Percentiles rank a stretch among this genome's conserved stretches.
Conservation (phyloP, 2,888 invertebrate species). For the Heliconius aoede region DNA sequence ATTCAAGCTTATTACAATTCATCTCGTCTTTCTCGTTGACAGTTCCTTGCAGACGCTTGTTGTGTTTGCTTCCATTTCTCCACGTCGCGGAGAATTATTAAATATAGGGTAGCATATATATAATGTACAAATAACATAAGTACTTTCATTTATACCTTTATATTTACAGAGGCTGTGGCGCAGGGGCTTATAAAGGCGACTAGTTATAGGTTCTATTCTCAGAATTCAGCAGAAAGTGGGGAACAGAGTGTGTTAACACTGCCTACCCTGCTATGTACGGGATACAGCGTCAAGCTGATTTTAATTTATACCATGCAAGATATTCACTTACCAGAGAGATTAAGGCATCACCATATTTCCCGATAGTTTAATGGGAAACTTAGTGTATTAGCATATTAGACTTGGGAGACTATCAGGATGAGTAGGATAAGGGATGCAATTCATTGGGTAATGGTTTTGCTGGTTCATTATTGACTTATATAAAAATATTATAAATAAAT, state of each 20-base stretch:
- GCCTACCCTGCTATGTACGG: no score
- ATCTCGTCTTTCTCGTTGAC: slow-evolving; percentile 2
- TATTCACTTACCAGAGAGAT: background rate
- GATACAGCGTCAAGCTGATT: background rate
- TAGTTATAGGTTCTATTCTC: no score
- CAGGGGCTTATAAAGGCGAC: no score
- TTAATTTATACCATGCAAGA: background rate
- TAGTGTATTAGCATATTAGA: slow-evolving; percentile 1
- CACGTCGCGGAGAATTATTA: background rate
- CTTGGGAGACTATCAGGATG: background rate
- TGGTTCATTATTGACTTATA: background rate
- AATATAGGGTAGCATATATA: background rate
- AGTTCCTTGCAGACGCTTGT: background rate
- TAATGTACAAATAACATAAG: background rate
- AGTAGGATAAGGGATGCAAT: no score
- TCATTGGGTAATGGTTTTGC: background rate
- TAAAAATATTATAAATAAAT: background rate
- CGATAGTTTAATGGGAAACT: background rate
- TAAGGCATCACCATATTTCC: slow-evolving; percentile 2
- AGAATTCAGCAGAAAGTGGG: no score
- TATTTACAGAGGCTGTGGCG: no score
- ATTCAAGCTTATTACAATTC: slow-evolving; percentile 13
- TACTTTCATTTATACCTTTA: background rate
- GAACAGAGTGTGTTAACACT: no score
- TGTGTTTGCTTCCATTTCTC: slow-evolving; percentile 22